A percentile compares a stretch with the other conserved stretches of the same genome.
Conservation (phyloP, 2,113 vertebrate species). For the Ochotona princeps region DNA sequence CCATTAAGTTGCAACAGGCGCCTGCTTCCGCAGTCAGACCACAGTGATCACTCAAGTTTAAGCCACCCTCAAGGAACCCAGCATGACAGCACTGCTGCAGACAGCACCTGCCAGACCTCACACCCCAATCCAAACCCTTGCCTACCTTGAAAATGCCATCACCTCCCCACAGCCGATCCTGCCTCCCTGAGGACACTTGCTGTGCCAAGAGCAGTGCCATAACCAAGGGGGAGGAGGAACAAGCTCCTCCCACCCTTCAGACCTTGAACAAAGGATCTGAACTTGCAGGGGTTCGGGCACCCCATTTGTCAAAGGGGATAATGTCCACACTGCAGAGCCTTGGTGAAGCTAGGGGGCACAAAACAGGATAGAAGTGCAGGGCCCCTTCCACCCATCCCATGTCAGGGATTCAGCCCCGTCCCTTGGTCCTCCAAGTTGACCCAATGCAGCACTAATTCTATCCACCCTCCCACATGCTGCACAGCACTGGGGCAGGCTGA, state of each 20-base stretch:
- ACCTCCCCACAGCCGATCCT: background rate
- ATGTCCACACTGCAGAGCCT: background rate
- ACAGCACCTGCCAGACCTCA: background rate
- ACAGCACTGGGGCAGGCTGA: too few relatives aligned
- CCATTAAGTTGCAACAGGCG: background rate
- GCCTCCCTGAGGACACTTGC: background rate
- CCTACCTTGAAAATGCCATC: background rate
- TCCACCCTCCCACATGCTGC: background rate
- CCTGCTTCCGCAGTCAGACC: background rate
- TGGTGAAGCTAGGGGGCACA: background rate
- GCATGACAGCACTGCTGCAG: background rate
- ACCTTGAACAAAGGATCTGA: too few relatives aligned
- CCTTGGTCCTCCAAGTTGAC: background rate
- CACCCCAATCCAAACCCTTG: background rate
- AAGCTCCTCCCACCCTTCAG: background rate
- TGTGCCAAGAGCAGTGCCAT: background rate
- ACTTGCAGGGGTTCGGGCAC: background rate
- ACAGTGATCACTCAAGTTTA: background rate
- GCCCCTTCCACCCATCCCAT: background rate
- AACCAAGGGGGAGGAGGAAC: background rate
- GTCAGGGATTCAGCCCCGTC: background rate
- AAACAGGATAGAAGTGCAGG: background rate
- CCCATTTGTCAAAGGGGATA: background rate
- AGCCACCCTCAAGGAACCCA: constrained; percentile 4
- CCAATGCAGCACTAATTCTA: background rate